These are phyloP conservation scores for Equus quagga DNA, from an alignment of 2,113 vertebrate genomes.

Conservation along the genomic window DNA sequence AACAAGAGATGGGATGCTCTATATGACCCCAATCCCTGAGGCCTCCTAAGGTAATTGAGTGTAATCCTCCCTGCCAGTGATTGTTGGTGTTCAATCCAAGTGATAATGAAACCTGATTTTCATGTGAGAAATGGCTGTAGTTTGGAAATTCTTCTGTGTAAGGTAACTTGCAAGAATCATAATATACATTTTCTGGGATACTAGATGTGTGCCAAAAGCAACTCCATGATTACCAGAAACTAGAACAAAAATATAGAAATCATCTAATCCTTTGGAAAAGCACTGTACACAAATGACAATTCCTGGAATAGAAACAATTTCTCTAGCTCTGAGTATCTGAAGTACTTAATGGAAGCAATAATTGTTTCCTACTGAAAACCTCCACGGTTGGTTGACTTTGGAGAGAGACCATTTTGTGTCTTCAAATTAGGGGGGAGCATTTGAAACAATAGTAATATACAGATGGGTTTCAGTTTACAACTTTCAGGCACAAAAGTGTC, in stretches of 20 bases:
- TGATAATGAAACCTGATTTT: not conserved
- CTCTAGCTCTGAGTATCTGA: too few species aligned
- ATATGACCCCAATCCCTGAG: not conserved
- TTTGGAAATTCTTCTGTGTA: not conserved
- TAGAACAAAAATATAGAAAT: not conserved
- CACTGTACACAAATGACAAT: not conserved
- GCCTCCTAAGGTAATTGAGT: not conserved
- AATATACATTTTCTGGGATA: not conserved
- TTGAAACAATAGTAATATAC: too few species aligned
- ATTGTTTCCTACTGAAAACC: too few species aligned
- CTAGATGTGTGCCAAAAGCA: too few species aligned
- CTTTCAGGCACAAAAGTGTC: too few species aligned
- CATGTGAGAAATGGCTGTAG: not conserved
- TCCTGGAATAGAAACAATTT: not conserved
- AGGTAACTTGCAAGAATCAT: not conserved
- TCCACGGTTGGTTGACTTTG: too few species aligned
- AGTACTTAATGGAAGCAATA: too few species aligned
- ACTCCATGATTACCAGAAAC: fast-evolving
- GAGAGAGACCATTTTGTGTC: too few species aligned
- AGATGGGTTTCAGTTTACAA: too few species aligned
- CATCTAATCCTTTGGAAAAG: not conserved
- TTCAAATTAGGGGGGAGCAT: too few species aligned
- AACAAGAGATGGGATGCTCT: not conserved
- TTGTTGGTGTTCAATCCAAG: not conserved
- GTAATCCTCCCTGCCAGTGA: not conserved